Evolutionary conservation across 2,888 invertebrate genomes (phyloP), one percentile per base, ranked within the genome.

Genomic region (Nysson spinosus): DNA sequence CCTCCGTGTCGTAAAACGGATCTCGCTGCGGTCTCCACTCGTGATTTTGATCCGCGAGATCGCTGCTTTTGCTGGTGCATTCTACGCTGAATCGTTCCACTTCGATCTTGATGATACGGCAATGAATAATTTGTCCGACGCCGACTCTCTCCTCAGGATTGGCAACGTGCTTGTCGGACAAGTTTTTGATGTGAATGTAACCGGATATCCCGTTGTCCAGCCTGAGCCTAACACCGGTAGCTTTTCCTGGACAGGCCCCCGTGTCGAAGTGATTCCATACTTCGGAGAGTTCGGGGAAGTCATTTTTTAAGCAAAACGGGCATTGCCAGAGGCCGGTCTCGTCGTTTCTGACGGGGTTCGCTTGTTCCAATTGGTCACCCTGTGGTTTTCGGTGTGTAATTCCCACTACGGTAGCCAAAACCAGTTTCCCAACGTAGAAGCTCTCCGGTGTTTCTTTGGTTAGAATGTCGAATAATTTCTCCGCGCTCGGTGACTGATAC

Each of bases 191-290:
- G 82, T 96, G 96, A 80, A 99, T 95, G 86, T 97, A 98, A 0
- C 98, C 98, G n/a, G 93, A 94, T 30, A 96, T 90, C 0, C 96
- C 95, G 86, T 99, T 99, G 87, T 99, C 99, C 2, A 99, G 88
- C 0, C 95, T 90, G 35, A 96, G 89, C 61, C 95, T 92, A 0
- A 99, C 94, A 0, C 99, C 99, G 0, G 95, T 95, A 0, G 99
- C 96, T 85, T 96, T 95, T 0, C 99, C 99, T 0, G 97, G 98
- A 88, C 99, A 99, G 1, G 94, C 92, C 20, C 95, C 96, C 0
- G 96, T 95, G 88, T 99, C 98, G 89, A 98, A 98, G 87, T 99
- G 98, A 88, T 96, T 97, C 98, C 98, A 99, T 44, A 98, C 98
- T 89, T 98, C 98, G 16, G 96, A 96, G 16, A 98, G 89, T 84